Evolutionary conservation across 1,140 invertebrate genomes (phyloP), one percentile per base, ranked within the genome.

Genomic region (Archegozetes longisetosus): DNA sequence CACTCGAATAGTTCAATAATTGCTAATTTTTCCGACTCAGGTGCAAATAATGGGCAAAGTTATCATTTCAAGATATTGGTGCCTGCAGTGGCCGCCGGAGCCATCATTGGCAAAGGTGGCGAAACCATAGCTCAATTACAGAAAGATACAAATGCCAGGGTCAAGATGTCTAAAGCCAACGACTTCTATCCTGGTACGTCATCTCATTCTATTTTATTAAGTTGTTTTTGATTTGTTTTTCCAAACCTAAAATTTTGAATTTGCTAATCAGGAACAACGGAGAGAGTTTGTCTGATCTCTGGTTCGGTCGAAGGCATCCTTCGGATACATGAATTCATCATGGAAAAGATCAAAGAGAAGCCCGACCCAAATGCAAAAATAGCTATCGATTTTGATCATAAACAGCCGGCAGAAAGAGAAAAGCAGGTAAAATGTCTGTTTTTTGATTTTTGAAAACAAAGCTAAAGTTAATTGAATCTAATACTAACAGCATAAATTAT

Each of bases 131-230:
- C 88, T 65, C 88, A 94, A 71, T 75, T 96, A 66, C 92, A 97
- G 75, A 93, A 93, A 73, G 90, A 95, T 71, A 88, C 89, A 47
- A 87, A 87, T 67, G 88, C 91, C 64, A 80, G 88, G 66, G 86
- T 97, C 60, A 96, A 96, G 79, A 96, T 97, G 91, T 96, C 92
- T 62, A 97, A 95, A 76, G 88, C 89, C 20, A 90, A 92, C 71
- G 91, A 96, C 73, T 95, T 91, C 74, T 96, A 95, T 80, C 91
- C 91, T 78, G 91, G 91, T 93, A 76, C 77, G 76, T 53, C 6
- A 20, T 49, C n/a, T 14, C n/a, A 40, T 29, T 46, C 50, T 64
- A 13, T n/a, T 59, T 53, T 13, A 20, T 55, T 14, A 17, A 17
- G 9, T 61, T 32, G n/a, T 56, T 47, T 32, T 25, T 59, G 53